phyloP scores from a whole-genome alignment of 2,797 vertebrate species.

The Aldrovandia affinis region DNA sequence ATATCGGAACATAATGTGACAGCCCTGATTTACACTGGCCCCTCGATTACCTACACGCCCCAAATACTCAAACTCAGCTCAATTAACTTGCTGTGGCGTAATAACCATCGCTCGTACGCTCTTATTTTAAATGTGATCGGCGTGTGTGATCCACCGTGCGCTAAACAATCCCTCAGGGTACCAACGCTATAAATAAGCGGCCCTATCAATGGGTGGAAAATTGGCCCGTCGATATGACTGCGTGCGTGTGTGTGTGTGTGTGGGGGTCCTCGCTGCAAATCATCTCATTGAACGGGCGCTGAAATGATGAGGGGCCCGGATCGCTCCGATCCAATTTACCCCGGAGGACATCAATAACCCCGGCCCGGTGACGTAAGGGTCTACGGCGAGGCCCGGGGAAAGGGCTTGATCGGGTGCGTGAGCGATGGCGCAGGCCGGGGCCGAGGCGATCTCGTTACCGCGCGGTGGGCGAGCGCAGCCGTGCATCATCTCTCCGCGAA shows the following conservation, averaged over 20 bases:
- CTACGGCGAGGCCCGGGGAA: neutral
- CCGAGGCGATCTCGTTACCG: conserved; percentile 6
- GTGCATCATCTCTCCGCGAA: conserved; percentile 15
- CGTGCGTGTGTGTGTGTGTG: too few species aligned
- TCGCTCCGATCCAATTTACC: neutral
- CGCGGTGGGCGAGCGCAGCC: neutral
- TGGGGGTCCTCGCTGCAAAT: neutral
- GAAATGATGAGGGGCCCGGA: neutral
- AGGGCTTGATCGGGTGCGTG: neutral
- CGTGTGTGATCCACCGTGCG: neutral
- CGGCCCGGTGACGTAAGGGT: neutral
- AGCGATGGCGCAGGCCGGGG: neutral
- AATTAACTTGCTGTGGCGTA: neutral
- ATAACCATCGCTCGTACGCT: too few species aligned
- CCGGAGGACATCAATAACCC: neutral
- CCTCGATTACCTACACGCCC: neutral
- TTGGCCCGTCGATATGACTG: neutral
- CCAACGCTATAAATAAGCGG: neutral
- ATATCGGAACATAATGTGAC: too few species aligned
- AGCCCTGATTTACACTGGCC: neutral
- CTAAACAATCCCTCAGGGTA: neutral
- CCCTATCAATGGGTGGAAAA: conserved; percentile 1
- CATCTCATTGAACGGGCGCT: neutral
- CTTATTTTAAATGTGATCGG: conserved; percentile 2
- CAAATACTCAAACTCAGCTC: neutral